Conservation (phyloP, 1,140 invertebrate species). For the Grapholita molesta region DNA sequence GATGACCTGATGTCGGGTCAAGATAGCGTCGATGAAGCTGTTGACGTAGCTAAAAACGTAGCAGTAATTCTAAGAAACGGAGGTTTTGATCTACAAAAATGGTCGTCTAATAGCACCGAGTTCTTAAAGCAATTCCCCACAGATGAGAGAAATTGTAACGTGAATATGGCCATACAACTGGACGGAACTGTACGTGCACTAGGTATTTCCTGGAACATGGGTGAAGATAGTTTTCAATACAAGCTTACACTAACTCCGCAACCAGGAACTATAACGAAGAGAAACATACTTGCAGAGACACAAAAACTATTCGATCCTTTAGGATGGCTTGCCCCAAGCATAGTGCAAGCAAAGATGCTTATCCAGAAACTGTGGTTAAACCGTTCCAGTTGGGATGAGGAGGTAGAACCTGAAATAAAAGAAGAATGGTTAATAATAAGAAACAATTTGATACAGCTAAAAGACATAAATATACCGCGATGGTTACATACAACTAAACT, state of each 20-base stretch:
- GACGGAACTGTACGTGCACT: neutral
- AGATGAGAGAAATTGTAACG: slow-evolving; percentile 18
- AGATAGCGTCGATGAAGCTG: slow-evolving; percentile 30
- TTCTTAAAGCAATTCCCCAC: slow-evolving; percentile 24
- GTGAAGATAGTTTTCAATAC: slow-evolving; percentile 12
- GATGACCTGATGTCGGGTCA: slow-evolving; percentile 52
- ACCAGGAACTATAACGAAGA: slow-evolving; percentile 26
- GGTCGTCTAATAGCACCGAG: slow-evolving; percentile 24
- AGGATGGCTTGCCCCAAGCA: slow-evolving; percentile 59
- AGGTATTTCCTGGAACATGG: slow-evolving; percentile 15
- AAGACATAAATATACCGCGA: slow-evolving; percentile 20
- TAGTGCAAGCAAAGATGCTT: slow-evolving; percentile 63
- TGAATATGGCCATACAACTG: slow-evolving; percentile 11
- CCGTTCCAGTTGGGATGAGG: slow-evolving; percentile 56
- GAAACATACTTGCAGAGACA: slow-evolving; percentile 30
- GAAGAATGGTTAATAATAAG: slow-evolving; percentile 23
- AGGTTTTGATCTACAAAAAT: slow-evolving; percentile 33
- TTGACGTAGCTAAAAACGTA: slow-evolving; percentile 18
- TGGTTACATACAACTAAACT: slow-evolving; percentile 22
- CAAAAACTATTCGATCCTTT: slow-evolving; percentile 54
- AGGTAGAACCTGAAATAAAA: slow-evolving; percentile 21
- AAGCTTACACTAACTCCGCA: neutral
- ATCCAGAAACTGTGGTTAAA: slow-evolving; percentile 67
- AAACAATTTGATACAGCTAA: slow-evolving; percentile 20
- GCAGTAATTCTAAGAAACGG: slow-evolving; percentile 22